Conservation (phyloP, 2,113 vertebrate species). For the Tursiops truncatus region DNA sequence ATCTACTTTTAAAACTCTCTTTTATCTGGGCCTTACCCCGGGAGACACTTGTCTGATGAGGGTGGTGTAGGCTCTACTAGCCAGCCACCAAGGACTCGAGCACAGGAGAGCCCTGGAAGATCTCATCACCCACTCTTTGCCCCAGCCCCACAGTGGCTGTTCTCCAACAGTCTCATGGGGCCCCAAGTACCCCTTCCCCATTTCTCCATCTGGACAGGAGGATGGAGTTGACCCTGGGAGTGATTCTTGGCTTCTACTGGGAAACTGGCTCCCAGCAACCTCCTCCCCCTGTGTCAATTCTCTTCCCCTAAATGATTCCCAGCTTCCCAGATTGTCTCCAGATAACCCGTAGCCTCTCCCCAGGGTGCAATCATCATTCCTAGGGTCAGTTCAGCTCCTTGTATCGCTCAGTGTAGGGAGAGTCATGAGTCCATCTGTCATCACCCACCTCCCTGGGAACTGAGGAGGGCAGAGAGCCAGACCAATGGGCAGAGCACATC, state of each 20-base stretch:
- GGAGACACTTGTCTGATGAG: neutral
- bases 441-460: slow-evolving; percentile 63
- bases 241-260: slow-evolving; percentile 48
- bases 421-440: slow-evolving; percentile 78
- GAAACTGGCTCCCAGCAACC: slow-evolving; percentile 64
- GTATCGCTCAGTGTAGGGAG: slow-evolving; percentile 64
- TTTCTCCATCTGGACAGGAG: slow-evolving; percentile 19
- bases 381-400: slow-evolving; percentile 70
- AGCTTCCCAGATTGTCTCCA: slow-evolving; percentile 78
- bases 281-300: slow-evolving; percentile 60
- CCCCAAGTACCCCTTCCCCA: neutral
- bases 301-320: slow-evolving; percentile 74
- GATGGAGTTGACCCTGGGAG: slow-evolving; percentile 23
- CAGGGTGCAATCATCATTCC: slow-evolving; percentile 69
- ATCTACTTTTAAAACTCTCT: neutral
- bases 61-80: neutral
- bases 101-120: neutral
- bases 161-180: neutral
- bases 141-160: neutral
- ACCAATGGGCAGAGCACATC: slow-evolving; percentile 66
- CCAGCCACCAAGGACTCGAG: neutral
- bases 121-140: neutral
- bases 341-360: slow-evolving; percentile 76
- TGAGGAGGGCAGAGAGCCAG: slow-evolving; percentile 67
- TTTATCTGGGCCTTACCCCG: neutral